Conservation (phyloP, 2,888 invertebrate species). For the Luperina testacea region DNA sequence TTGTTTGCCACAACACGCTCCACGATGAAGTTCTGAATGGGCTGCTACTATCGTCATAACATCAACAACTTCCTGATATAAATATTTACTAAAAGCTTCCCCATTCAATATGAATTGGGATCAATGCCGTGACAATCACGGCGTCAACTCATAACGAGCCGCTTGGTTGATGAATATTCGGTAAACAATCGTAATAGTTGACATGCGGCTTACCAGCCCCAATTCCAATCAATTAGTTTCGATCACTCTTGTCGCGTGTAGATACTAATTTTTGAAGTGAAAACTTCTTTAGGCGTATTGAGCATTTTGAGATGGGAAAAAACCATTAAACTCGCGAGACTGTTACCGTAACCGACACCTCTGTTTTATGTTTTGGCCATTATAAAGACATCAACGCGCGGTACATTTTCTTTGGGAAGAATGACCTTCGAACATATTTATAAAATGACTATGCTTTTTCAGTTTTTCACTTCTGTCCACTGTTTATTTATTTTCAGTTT, state of each 20-base stretch:
- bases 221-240: background rate
- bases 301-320: too few species aligned
- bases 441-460: too few species aligned
- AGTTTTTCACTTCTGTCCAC: too few species aligned
- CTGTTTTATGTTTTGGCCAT: too few species aligned
- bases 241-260: background rate
- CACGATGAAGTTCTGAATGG: slow-evolving; percentile 1
- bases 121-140: slow-evolving; percentile 4
- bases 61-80: slow-evolving; percentile 10
- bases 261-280: background rate
- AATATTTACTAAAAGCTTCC: slow-evolving; percentile 29
- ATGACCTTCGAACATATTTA: too few species aligned
- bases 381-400: too few species aligned
- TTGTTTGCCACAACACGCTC: background rate
- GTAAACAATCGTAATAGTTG: slow-evolving; percentile 6
- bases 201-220: background rate
- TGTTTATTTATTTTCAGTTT: background rate
- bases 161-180: slow-evolving; percentile 5
- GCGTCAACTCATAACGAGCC: slow-evolving; percentile 3
- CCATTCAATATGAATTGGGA: slow-evolving; percentile 2
- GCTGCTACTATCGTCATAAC: background rate
- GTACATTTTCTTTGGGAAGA: too few species aligned
- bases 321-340: too few species aligned
- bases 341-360: too few species aligned
- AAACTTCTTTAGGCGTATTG: too few species aligned